phyloP scores from a whole-genome alignment of 2,888 invertebrate genomes.

The Drosophila meridionalis region DNA sequence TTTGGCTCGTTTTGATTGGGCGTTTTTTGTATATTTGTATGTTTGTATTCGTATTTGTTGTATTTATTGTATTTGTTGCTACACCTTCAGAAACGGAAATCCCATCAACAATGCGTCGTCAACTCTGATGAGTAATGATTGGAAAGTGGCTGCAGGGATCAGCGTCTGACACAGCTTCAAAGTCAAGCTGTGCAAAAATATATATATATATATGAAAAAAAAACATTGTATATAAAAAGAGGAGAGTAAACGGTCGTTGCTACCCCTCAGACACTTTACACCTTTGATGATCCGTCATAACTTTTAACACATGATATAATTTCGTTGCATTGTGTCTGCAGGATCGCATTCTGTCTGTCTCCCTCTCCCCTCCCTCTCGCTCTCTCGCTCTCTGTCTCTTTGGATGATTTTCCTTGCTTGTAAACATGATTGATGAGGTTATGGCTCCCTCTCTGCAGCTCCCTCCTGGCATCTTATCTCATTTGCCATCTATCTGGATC shows the following conservation, averaged over 20 bases:
- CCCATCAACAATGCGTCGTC: conserved; percentile 72
- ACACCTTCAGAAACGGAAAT: conserved; percentile 70
- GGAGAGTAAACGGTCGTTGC: conserved; percentile 38
- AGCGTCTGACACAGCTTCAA: conserved; percentile 30
- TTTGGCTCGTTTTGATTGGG: conserved; percentile 75
- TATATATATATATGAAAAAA: conserved; percentile 6
- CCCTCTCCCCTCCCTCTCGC: conserved; percentile 1
- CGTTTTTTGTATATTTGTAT: conserved; percentile 53
- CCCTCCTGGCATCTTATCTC: neutral
- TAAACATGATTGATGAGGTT: conserved; percentile 61
- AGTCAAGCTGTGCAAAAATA: conserved; percentile 78
- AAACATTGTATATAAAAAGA: neutral
- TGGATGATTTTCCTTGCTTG: conserved; percentile 41
- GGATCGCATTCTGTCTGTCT: conserved; percentile 37
- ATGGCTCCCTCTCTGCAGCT: neutral
- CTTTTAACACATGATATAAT: conserved; percentile 82
- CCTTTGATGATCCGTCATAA: conserved; percentile 81
- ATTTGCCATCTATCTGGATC: conserved; percentile 1
- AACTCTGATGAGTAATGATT: conserved; percentile 75
- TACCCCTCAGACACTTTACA: conserved; percentile 74
- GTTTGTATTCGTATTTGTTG: conserved; percentile 26
- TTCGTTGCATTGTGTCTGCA: conserved; percentile 74
- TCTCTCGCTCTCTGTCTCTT: conserved; percentile 6
- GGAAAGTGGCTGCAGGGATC: conserved; percentile 59
- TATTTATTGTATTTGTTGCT: conserved; percentile 39